phyloP scores from a whole-genome alignment of 2,797 vertebrate genomes.

The Moxostoma hubbsi region DNA sequence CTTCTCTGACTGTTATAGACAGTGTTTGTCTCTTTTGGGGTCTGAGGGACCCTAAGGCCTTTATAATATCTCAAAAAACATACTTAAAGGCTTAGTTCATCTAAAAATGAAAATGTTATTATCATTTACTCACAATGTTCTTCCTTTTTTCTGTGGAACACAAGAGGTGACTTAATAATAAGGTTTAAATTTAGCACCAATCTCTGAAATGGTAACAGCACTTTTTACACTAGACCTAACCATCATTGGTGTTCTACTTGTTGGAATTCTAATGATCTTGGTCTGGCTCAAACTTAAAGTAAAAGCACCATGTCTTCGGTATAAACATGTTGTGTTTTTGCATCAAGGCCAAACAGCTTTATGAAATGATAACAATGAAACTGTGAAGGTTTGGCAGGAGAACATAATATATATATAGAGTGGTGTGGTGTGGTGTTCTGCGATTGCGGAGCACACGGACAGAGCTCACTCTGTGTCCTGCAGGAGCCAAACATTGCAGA shows the following conservation, averaged over 20 bases:
- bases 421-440: neutral
- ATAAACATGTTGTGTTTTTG: slow-evolving; percentile 2
- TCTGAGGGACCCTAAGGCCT: no score
- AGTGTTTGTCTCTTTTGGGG: no score
- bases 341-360: slow-evolving; percentile 26
- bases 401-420: slow-evolving; percentile 27
- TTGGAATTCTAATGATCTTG: neutral
- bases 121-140: no score
- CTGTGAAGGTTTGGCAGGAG: slow-evolving; percentile 7
- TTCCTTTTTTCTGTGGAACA: no score
- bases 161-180: no score
- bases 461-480: neutral
- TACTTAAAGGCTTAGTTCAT: no score
- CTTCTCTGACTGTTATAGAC: neutral
- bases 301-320: neutral
- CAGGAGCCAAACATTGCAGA: neutral
- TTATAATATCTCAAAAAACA: no score
- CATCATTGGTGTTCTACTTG: neutral
- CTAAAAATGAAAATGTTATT: no score
- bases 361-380: neutral
- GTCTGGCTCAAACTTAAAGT: neutral
- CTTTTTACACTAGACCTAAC: neutral
- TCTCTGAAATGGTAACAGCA: no score
- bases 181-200: no score
- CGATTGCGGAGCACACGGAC: neutral